Conservation (phyloP, 2,797 vertebrate genomes). For the Mustela erminea region DNA sequence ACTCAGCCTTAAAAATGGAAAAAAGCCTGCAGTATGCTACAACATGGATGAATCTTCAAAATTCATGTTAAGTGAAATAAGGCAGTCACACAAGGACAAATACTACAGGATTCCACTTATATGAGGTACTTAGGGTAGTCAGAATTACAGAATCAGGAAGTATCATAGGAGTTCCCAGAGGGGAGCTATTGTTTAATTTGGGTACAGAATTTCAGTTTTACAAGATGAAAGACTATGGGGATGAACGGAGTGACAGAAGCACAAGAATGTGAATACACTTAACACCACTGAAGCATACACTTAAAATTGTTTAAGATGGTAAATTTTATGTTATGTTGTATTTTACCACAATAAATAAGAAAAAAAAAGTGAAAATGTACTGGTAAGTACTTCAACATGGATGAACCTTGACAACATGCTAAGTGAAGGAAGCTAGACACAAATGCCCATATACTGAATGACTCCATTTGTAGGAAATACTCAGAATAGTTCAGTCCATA, state of each 20-base stretch:
- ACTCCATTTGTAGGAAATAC: neutral
- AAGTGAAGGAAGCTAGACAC: neutral
- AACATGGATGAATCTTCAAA: neutral
- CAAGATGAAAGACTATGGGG: neutral
- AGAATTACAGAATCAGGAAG: neutral
- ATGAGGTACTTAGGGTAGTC: neutral
- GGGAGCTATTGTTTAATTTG: neutral
- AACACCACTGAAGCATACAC: neutral
- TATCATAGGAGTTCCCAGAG: neutral
- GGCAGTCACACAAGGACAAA: neutral
- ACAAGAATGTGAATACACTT: neutral
- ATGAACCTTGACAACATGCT: neutral
- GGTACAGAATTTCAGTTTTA: neutral
- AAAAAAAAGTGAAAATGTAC: neutral
- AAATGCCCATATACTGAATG: neutral
- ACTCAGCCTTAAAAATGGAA: neutral
- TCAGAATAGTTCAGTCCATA: neutral
- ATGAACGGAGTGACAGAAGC: neutral
- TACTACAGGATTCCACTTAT: neutral
- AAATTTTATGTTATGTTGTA: neutral
- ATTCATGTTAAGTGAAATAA: neutral
- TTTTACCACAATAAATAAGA: neutral
- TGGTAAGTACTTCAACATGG: neutral
- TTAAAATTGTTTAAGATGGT: neutral
- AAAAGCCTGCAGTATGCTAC: neutral